Evolutionary conservation across 92 coral and sea anemone species (phyloP).

Genomic region (Epizoanthus illoricatus): DNA sequence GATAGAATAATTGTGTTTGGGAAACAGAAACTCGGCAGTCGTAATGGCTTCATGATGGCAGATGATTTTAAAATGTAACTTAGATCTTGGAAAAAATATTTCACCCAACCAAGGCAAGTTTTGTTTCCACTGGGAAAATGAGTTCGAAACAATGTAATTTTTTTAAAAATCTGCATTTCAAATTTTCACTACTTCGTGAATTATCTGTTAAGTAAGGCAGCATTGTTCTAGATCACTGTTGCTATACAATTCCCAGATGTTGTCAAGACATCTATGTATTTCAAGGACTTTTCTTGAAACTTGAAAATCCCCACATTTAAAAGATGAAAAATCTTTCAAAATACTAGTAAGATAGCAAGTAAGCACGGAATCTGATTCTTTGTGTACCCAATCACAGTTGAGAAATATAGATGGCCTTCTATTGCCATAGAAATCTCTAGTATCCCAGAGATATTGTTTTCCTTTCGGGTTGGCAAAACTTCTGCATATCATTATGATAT

Average conservation of each 20-base stretch:
- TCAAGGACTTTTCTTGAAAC: background rate
- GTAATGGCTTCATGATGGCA: background rate
- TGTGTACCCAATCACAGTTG: background rate
- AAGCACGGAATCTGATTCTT: background rate
- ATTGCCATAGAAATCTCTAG: constrained; percentile 85
- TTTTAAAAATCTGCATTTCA: background rate
- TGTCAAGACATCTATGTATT: background rate
- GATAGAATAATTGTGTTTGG: constrained; percentile 45
- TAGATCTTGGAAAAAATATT: background rate
- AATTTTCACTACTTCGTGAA: background rate
- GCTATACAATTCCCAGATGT: constrained; percentile 42
- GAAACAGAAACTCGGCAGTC: constrained; percentile 6
- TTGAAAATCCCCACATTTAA: background rate
- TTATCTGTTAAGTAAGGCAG: background rate
- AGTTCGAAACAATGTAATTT: background rate
- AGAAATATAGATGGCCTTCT: background rate
- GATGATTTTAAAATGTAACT: background rate
- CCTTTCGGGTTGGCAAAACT: constrained; percentile 64
- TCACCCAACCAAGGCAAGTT: background rate
- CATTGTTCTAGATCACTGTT: background rate
- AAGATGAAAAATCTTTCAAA: constrained; percentile 3
- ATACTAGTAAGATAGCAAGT: background rate
- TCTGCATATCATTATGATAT: constrained; percentile 70
- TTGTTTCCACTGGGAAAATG: background rate
- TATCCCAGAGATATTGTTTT: constrained; percentile 85